Conservation (phyloP, 2,797 vertebrate species). For the Eulemur coronatus region DNA sequence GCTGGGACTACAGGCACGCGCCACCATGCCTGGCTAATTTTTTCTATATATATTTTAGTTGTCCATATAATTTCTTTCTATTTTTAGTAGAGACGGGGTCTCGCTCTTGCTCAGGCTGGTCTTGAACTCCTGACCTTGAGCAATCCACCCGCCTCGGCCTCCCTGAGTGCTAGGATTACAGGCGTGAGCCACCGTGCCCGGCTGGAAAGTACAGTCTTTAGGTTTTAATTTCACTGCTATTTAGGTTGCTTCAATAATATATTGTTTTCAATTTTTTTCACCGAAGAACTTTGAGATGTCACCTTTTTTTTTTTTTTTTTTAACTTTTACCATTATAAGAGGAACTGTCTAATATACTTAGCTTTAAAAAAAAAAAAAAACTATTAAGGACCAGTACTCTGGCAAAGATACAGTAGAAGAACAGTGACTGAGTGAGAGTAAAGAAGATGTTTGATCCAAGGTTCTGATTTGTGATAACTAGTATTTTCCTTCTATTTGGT, state of each 20-base stretch:
- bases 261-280: not conserved
- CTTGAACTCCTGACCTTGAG: too few relatives aligned
- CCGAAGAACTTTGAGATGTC: not conserved
- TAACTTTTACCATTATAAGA: not conserved
- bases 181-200: too few relatives aligned
- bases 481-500: constrained; percentile 28
- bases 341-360: not conserved
- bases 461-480: not conserved
- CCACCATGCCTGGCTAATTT: too few relatives aligned
- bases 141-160: too few relatives aligned
- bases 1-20: too few relatives aligned
- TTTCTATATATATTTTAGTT: too few relatives aligned
- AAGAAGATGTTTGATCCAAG: not conserved
- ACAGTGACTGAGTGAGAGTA: not conserved
- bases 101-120: too few relatives aligned
- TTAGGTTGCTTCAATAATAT: not conserved
- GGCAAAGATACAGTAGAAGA: not conserved
- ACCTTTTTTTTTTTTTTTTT: constrained; percentile 47
- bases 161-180: too few relatives aligned
- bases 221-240: constrained; percentile 40
- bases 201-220: too few relatives aligned
- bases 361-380: not conserved
- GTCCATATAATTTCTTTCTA: too few relatives aligned
- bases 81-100: too few relatives aligned
- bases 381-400: not conserved